phyloP scores from a whole-genome alignment of 2,113 vertebrate genomes.

The Felis chaus region DNA sequence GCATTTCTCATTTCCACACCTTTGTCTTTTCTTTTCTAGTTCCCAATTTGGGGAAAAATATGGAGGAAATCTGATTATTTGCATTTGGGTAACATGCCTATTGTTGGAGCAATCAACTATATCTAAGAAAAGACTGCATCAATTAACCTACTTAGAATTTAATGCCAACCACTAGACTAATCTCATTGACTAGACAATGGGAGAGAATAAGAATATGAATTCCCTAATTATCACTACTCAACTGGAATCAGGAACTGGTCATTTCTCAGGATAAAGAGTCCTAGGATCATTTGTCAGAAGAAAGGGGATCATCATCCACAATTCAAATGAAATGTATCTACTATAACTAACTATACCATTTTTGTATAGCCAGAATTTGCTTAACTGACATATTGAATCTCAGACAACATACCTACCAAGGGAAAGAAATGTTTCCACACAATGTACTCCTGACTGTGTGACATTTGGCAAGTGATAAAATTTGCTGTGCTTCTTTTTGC shows the following conservation, averaged over 20 bases:
- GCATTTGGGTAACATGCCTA: background rate
- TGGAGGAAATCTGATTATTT: background rate
- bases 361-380: background rate
- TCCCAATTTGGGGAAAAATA: background rate
- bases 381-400: background rate
- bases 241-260: background rate
- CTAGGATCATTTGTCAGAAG: background rate
- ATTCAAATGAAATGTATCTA: background rate
- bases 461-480: background rate
- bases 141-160: background rate
- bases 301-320: background rate
- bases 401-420: background rate
- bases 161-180: background rate
- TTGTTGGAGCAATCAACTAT: background rate
- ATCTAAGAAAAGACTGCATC: background rate
- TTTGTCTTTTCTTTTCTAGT: background rate
- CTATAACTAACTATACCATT: background rate
- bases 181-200: background rate
- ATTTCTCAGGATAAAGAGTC: background rate
- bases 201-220: background rate
- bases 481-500: background rate
- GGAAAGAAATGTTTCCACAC: background rate
- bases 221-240: background rate
- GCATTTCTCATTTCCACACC: background rate
- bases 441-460: background rate